Evolutionary conservation across 2,888 invertebrate species (phyloP).

Genomic region (Polydrusus tereticollis): DNA sequence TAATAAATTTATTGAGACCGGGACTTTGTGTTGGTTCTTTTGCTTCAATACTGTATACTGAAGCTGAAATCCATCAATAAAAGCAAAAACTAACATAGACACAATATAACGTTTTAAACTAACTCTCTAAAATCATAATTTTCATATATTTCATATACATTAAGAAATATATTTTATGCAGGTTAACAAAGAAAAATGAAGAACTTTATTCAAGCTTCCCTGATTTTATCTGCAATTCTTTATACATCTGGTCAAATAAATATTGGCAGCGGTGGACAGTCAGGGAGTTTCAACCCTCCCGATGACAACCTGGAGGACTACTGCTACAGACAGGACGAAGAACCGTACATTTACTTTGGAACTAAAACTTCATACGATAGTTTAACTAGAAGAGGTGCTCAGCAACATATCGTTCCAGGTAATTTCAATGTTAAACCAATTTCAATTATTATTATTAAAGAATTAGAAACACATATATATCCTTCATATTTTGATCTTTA

Average conservation of each 20-base stretch:
- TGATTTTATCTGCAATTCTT: not conserved
- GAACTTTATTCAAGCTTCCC: not conserved
- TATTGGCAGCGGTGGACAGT: conserved; percentile 36
- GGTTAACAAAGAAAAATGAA: not conserved
- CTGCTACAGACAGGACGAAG: conserved; percentile 73
- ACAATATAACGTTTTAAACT: no score
- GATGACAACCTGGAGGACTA: conserved; percentile 68
- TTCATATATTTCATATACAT: not conserved
- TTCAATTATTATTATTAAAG: no score
- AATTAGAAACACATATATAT: no score
- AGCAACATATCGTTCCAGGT: conserved; percentile 76
- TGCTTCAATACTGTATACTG: no score
- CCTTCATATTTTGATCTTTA: no score
- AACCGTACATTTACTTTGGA: conserved; percentile 78
- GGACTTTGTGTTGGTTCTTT: no score
- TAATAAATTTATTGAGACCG: no score
- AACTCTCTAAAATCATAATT: no score
- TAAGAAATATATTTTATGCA: not conserved
- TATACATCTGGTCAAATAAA: conserved; percentile 28
- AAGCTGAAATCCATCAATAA: no score
- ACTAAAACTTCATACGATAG: conserved; percentile 82
- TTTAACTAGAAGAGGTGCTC: conserved; percentile 69
- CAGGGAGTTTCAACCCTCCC: conserved; percentile 36
- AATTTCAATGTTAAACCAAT: no score
- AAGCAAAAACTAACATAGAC: no score